Evolutionary conservation across 2,797 vertebrate genomes (phyloP).

Genomic region (Platalea minor): DNA sequence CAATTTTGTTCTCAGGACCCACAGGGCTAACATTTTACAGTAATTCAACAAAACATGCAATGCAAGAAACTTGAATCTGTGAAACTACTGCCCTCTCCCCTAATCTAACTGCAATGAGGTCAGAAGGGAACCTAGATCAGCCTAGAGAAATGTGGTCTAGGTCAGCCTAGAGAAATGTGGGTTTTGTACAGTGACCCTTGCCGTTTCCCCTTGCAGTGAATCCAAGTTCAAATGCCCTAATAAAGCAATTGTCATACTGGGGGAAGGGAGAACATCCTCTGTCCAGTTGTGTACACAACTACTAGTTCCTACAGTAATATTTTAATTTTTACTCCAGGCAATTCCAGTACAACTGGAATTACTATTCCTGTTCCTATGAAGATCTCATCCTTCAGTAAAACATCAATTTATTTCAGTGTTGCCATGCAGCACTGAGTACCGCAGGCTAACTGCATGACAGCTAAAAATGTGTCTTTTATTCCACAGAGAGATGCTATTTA

Average conservation of each 20-base stretch:
- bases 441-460: background rate
- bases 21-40: slow-evolving; percentile 10
- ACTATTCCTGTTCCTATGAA: background rate
- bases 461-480: background rate
- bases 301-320: background rate
- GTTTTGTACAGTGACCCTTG: background rate
- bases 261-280: background rate
- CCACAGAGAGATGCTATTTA: background rate
- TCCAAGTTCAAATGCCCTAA: slow-evolving; percentile 1
- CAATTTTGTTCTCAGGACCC: slow-evolving; percentile 58
- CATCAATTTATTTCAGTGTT: background rate
- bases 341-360: background rate
- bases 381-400: background rate
- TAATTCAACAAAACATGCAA: slow-evolving; percentile 17
- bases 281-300: background rate
- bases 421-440: background rate
- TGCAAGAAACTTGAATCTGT: slow-evolving; percentile 7
- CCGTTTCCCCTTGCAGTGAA: background rate
- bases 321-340: background rate
- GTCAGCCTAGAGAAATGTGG: background rate
- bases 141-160: background rate
- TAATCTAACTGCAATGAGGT: background rate
- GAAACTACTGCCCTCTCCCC: slow-evolving; percentile 20
- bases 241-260: background rate
- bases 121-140: background rate